Evolutionary conservation across 2,113 vertebrate genomes (phyloP).

Genomic region (Albula glossodonta): DNA sequence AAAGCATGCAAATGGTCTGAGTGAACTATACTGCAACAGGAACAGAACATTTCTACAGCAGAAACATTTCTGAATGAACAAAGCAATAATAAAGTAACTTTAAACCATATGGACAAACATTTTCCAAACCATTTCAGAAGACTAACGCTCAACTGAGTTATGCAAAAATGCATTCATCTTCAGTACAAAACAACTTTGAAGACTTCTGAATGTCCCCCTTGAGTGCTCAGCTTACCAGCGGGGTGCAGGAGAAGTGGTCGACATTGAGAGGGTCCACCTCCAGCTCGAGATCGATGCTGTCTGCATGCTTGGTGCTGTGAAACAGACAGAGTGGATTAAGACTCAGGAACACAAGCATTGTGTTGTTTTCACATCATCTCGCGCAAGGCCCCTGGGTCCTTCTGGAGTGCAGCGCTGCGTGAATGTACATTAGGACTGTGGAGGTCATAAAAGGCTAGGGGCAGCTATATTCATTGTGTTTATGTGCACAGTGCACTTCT

Average conservation of each 20-base stretch:
- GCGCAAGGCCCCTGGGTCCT: background rate
- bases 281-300: slow-evolving; percentile 94
- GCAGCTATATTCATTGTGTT: background rate
- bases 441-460: background rate
- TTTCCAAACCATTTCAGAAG: too few relatives aligned
- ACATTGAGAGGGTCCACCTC: slow-evolving; percentile 97
- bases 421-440: background rate
- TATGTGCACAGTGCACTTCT: background rate
- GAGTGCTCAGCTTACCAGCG: slow-evolving; percentile 77
- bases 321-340: slow-evolving; percentile 6
- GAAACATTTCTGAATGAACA: too few relatives aligned
- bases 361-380: too few relatives aligned
- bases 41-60: background rate
- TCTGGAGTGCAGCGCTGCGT: background rate
- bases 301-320: slow-evolving; percentile 90
- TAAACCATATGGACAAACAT: too few relatives aligned
- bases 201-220: background rate
- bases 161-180: background rate
- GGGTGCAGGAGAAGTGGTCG: slow-evolving; percentile 98
- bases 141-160: too few relatives aligned
- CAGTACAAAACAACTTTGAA: too few relatives aligned
- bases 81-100: too few relatives aligned
- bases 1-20: too few relatives aligned
- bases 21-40: background rate
- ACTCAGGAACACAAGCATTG: background rate